A percentile compares a stretch with the other conserved stretches of the same genome.
Evolutionary conservation across 2,113 vertebrate genomes (phyloP).

Genomic region (Mormoops blainvillei): DNA sequence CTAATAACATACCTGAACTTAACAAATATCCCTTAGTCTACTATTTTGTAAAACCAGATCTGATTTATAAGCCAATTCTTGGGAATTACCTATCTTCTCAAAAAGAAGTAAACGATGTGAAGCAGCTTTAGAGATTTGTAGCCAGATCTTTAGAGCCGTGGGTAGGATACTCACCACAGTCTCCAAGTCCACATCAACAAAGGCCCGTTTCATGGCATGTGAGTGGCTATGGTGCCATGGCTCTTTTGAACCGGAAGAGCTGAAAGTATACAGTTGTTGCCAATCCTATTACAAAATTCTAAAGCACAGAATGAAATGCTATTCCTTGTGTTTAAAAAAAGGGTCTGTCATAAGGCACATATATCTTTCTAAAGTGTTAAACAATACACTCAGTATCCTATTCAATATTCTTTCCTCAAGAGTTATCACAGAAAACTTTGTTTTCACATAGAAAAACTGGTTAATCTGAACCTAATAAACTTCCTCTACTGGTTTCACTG

Average conservation of each 20-base stretch:
- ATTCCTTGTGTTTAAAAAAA: neutral
- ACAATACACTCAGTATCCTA: neutral
- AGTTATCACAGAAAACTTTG: neutral
- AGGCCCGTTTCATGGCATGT: neutral
- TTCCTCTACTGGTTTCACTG: neutral
- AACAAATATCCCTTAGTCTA: neutral
- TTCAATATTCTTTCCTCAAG: neutral
- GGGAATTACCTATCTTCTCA: neutral
- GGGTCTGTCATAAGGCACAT: neutral
- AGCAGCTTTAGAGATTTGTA: neutral
- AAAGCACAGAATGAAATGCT: neutral
- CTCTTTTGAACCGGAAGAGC: neutral
- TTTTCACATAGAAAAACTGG: neutral
- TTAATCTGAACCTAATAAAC: neutral
- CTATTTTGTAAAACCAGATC: neutral
- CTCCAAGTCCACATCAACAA: neutral
- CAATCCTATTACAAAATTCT: neutral
- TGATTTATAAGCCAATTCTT: neutral
- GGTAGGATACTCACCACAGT: neutral
- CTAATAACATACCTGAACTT: neutral
- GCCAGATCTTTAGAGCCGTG: neutral
- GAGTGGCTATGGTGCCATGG: neutral
- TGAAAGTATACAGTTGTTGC: neutral
- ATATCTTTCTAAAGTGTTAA: neutral
- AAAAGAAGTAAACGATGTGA: conserved; percentile 21